phyloP scores from a whole-genome alignment of 2,888 invertebrate genomes.

The Acanthopleura granulata region DNA sequence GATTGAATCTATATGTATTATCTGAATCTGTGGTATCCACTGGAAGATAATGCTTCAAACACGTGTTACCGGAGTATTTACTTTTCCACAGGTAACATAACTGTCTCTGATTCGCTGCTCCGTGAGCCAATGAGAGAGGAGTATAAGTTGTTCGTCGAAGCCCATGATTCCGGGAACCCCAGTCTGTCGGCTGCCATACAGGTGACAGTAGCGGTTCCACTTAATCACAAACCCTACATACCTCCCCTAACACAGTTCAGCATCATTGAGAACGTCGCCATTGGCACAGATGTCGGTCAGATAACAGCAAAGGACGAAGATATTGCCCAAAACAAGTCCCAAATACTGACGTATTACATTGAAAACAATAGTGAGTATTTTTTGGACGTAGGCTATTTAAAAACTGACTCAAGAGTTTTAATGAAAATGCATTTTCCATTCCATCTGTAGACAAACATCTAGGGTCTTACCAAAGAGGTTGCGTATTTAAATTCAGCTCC shows the following conservation, averaged over 20 bases:
- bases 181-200: constrained; percentile 21
- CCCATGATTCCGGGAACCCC: constrained; percentile 30
- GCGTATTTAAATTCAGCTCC: too few species aligned
- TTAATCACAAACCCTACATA: constrained; percentile 26
- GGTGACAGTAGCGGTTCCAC: constrained; percentile 26
- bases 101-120: constrained; percentile 26
- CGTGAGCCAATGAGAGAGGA: constrained; percentile 28
- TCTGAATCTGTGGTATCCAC: neutral
- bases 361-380: neutral
- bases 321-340: constrained; percentile 21
- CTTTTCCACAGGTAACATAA: constrained; percentile 29
- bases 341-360: constrained; percentile 1
- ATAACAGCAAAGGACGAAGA: constrained; percentile 25
- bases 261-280: neutral
- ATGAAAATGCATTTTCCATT: too few species aligned
- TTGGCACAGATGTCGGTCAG: constrained; percentile 21
- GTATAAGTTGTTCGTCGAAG: constrained; percentile 29
- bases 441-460: too few species aligned
- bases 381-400: too few species aligned
- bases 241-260: neutral
- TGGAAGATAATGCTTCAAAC: too few species aligned
- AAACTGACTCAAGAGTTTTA: too few species aligned
- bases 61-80: too few species aligned
- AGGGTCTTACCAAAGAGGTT: too few species aligned
- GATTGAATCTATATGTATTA: neutral